Evolutionary conservation across 2,113 vertebrate species (phyloP).

Genomic region (Serranochromis macrocephalus): DNA sequence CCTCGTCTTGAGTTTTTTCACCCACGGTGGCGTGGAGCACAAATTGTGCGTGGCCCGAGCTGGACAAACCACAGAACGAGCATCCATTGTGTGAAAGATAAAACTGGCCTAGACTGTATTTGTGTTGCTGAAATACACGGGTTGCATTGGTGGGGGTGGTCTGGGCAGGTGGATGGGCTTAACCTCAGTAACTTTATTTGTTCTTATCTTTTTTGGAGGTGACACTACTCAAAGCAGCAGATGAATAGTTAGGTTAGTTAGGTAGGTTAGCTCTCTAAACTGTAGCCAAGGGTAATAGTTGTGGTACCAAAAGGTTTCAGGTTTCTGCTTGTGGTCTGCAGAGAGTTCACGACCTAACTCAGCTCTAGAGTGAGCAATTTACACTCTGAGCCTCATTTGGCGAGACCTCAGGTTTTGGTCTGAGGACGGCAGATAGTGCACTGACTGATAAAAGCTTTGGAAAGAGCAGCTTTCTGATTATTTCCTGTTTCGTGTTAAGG

Average conservation of each 20-base stretch:
- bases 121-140: conserved; percentile 12
- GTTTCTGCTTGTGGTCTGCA: neutral
- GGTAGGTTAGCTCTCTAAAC: neutral
- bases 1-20: neutral
- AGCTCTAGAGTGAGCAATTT: neutral
- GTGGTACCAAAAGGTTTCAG: neutral
- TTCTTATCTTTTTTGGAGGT: neutral
- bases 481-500: neutral
- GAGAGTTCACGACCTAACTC: neutral
- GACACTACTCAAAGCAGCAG: neutral
- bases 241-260: neutral
- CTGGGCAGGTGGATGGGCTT: neutral
- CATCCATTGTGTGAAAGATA: conserved; percentile 28
- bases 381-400: neutral
- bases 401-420: neutral
- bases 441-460: neutral
- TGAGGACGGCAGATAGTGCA: neutral
- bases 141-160: neutral
- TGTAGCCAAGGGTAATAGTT: neutral
- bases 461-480: neutral
- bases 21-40: neutral
- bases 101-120: conserved; percentile 34
- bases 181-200: neutral
- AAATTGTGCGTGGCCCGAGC: conserved; percentile 41
- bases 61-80: conserved; percentile 30